These are phyloP conservation scores for Tetanocera ferruginea DNA, from an alignment of 2,888 invertebrate genomes.

Conservation along the genomic window DNA sequence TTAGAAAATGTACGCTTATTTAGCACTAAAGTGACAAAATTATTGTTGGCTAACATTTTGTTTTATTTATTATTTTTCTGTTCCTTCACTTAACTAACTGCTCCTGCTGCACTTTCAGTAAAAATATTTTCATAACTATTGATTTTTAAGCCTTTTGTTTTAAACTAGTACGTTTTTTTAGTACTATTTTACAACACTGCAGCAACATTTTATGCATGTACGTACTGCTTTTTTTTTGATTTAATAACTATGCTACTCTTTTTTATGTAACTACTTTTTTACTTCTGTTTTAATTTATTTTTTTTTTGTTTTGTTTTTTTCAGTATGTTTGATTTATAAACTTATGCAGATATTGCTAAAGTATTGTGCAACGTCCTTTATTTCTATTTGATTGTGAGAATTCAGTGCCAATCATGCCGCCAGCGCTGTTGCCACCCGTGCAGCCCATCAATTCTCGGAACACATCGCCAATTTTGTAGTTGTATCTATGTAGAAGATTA, in stretches of 20 bases:
- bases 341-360: slow-evolving; percentile 70
- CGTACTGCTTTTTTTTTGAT: slow-evolving; percentile 10
- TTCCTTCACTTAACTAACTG: not conserved
- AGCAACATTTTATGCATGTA: not conserved
- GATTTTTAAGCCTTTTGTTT: not conserved
- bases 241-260: not conserved
- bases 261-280: not conserved
- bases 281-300: slow-evolving; percentile 18
- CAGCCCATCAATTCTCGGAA: slow-evolving; percentile 70
- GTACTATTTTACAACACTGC: not conserved
- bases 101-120: not conserved
- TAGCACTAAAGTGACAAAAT: slow-evolving; percentile 14
- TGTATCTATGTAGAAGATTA: slow-evolving; percentile 58
- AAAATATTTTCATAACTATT: not conserved
- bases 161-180: not conserved
- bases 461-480: slow-evolving; percentile 70
- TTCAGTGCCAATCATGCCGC: slow-evolving; percentile 64
- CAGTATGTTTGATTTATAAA: slow-evolving; percentile 60
- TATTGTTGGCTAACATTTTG: slow-evolving; percentile 14
- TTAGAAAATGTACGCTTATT: slow-evolving; percentile 12
- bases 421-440: slow-evolving; percentile 60
- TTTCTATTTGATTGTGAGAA: slow-evolving; percentile 70
- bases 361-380: slow-evolving; percentile 71
- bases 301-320: slow-evolving; percentile 16
- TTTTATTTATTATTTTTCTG: not conserved